phyloP scores from a whole-genome alignment of 2,888 invertebrate species.

The Lysandra bellargus region DNA sequence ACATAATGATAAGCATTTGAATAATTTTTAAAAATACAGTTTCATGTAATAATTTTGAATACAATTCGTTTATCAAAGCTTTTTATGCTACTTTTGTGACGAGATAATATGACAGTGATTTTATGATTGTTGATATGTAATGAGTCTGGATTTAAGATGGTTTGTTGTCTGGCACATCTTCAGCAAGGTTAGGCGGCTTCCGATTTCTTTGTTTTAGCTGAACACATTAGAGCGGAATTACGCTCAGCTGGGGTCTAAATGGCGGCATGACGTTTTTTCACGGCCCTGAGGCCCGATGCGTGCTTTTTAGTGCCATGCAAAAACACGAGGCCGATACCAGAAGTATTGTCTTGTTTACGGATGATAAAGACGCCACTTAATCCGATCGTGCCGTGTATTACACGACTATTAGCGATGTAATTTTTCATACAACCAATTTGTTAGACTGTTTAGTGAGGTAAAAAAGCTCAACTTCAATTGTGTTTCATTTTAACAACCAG shows the following conservation, averaged over 20 bases:
- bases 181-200: conserved; percentile 64
- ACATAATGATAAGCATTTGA: no score
- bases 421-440: neutral
- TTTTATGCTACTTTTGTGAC: neutral
- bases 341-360: conserved; percentile 47
- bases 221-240: conserved; percentile 67
- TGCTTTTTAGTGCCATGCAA: conserved; percentile 51
- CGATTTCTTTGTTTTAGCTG: conserved; percentile 67
- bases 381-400: conserved; percentile 42
- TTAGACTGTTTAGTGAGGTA: neutral
- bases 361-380: conserved; percentile 42
- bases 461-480: neutral
- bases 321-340: conserved; percentile 56
- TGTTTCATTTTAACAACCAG: neutral
- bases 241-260: conserved; percentile 73
- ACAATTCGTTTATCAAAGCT: neutral
- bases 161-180: conserved; percentile 30
- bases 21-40: no score
- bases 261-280: conserved; percentile 63
- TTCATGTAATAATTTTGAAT: neutral
- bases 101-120: conserved; percentile 1
- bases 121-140: neutral
- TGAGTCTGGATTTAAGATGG: neutral
- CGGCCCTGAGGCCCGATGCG: conserved; percentile 61
- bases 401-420: conserved; percentile 32